These are phyloP conservation scores for Axinella damicornis DNA, from an alignment of 37 sponge, comb jelly and placozoan species.

Conservation along the genomic window DNA sequence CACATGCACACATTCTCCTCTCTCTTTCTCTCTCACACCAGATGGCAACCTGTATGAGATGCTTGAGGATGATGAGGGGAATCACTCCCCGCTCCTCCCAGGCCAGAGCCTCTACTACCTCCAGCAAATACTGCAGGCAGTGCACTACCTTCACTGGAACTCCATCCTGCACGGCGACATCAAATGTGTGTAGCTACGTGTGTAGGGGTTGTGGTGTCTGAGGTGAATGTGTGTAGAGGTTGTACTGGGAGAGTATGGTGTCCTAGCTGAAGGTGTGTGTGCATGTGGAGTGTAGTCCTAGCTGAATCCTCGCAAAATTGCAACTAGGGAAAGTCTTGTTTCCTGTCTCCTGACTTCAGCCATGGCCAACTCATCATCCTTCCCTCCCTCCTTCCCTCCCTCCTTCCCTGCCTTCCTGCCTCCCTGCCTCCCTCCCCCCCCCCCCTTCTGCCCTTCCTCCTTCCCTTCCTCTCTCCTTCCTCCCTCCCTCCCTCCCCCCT, in stretches of 20 bases:
- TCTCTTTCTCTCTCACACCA: no score
- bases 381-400: background rate
- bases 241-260: no score
- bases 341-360: no score
- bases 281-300: background rate
- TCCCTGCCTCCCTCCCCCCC: no score
- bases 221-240: no score
- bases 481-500: no score
- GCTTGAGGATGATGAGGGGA: slow-evolving; percentile 1
- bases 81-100: slow-evolving; percentile 3
- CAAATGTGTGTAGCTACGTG: slow-evolving; percentile 31
- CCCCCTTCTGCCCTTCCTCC: no score
- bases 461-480: no score
- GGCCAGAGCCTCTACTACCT: slow-evolving; percentile 59
- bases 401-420: background rate
- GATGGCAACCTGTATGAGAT: slow-evolving; percentile 25
- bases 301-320: background rate
- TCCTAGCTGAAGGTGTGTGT: no score
- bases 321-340: background rate
- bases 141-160: slow-evolving; percentile 42
- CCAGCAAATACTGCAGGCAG: slow-evolving; percentile 51
- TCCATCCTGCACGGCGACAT: slow-evolving; percentile 48
- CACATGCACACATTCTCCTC: no score
- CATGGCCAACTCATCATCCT: no score
- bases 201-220: no score